phyloP scores from a whole-genome alignment of 2,113 vertebrate genomes.

The Heteronetta atricapilla region DNA sequence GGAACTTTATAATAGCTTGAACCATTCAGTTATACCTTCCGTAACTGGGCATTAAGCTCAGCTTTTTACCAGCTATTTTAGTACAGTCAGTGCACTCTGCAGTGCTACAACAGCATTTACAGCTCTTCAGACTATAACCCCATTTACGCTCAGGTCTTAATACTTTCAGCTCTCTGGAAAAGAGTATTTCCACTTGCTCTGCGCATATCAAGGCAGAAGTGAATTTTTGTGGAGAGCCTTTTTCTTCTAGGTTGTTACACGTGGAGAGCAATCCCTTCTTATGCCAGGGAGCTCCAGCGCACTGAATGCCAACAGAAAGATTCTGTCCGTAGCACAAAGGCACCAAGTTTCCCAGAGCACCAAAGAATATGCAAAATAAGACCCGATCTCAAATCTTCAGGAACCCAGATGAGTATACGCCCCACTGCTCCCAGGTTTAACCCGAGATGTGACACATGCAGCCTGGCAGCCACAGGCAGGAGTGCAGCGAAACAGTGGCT shows the following conservation, averaged over 20 bases:
- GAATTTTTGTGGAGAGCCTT: background rate
- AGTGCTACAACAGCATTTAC: background rate
- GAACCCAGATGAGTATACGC: background rate
- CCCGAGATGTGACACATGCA: background rate
- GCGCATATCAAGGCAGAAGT: background rate
- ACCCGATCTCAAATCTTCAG: background rate
- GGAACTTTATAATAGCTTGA: background rate
- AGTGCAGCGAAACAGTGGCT: background rate
- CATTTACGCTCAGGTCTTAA: rapidly evolving
- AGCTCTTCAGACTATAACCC: background rate
- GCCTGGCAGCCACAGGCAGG: background rate
- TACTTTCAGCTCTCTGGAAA: background rate
- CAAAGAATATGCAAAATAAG: background rate
- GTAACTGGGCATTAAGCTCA: background rate
- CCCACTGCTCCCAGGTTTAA: background rate
- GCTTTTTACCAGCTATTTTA: background rate
- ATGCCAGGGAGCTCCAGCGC: background rate
- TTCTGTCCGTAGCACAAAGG: background rate
- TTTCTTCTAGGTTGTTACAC: background rate
- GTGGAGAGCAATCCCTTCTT: background rate
- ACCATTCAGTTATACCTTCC: background rate
- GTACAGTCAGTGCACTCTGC: background rate
- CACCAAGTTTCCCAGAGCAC: background rate
- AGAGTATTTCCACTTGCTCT: background rate
- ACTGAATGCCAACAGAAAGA: rapidly evolving